Percentiles rank a stretch among this genome's conserved stretches.
Evolutionary conservation across 2,113 vertebrate species (phyloP).

Genomic region (Xenus cinereus): DNA sequence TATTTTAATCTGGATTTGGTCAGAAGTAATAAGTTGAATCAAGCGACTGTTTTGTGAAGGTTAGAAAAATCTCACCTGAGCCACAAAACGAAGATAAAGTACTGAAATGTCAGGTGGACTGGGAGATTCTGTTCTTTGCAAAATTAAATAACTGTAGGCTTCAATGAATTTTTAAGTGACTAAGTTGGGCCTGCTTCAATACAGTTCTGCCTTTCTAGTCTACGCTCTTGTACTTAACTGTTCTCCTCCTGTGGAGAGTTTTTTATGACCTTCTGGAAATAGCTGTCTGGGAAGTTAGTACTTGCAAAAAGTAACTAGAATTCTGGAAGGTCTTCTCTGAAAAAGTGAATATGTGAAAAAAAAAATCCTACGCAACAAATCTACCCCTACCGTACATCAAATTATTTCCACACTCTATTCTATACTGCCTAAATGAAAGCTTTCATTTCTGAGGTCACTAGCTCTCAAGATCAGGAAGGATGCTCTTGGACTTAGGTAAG

Average conservation of each 20-base stretch:
- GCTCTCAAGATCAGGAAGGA: neutral
- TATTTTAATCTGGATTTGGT: neutral
- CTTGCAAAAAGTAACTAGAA: neutral
- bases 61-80: conserved; percentile 31
- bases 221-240: neutral
- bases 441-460: neutral
- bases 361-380: neutral
- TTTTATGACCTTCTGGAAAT: neutral
- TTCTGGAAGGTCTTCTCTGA: neutral
- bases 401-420: neutral
- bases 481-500: neutral
- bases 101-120: neutral
- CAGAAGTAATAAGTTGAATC: neutral
- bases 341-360: neutral
- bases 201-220: neutral
- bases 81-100: neutral
- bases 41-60: neutral
- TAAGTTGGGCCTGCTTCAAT: neutral
- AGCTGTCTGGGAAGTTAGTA: neutral
- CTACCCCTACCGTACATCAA: neutral
- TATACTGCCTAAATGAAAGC: neutral
- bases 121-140: conserved; percentile 4
- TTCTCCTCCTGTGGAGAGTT: neutral
- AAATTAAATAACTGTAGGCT: conserved; percentile 11
- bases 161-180: conserved; percentile 35